Evolutionary conservation across 23 tunicate genomes (phyloP), one percentile per base, ranked within the genome.

Genomic region (Phallusia fumigata): DNA sequence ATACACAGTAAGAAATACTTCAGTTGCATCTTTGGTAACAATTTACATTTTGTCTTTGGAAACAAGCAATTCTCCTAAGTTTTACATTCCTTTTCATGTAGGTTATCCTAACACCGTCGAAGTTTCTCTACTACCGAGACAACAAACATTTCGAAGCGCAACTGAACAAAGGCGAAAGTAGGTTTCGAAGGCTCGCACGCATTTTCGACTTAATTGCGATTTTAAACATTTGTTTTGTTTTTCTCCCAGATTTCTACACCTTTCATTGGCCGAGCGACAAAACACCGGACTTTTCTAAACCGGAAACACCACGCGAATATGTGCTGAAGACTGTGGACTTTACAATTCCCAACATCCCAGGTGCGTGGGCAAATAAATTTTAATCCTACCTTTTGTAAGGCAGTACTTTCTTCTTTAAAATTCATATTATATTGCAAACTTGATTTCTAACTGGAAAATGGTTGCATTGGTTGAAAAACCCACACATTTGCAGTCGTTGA

Each of bases 331-430:
- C 89, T 10, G 86, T 53, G 11, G 81, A 90, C 22, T 85, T 90
- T 65, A 81, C 95, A 11, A 32, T 90, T 18, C 89, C 95, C 75
- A 90, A 77, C 69, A 81, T 85, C 11, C 95, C 95, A 33, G 95
- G 95, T 90, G 19, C 19, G 36, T 52, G 2, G 28, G 10, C 64
- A 47, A 30, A 40, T 16, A 11, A 18, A 0, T 31, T 79, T 15
- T 3, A n/a, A n/a, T n/a, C n/a, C 10, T 40, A 40, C 47, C 47
- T 5, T 40, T 40, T 10, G 10, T 40, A 10, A 10, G 10, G 47
- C 47, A 40, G 10, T 40, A 3, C 47, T 40, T 40, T 40, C n/a
- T n/a, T n/a, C n/a, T n/a, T n/a, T n/a, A n/a, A n/a, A n/a, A n/a
- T n/a, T n/a, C n/a, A n/a, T n/a, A n/a, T n/a, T n/a, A n/a, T n/a